Base-by-base conservation (phyloP, 1,140 invertebrate species). In the Sinella curviseta region DNA sequence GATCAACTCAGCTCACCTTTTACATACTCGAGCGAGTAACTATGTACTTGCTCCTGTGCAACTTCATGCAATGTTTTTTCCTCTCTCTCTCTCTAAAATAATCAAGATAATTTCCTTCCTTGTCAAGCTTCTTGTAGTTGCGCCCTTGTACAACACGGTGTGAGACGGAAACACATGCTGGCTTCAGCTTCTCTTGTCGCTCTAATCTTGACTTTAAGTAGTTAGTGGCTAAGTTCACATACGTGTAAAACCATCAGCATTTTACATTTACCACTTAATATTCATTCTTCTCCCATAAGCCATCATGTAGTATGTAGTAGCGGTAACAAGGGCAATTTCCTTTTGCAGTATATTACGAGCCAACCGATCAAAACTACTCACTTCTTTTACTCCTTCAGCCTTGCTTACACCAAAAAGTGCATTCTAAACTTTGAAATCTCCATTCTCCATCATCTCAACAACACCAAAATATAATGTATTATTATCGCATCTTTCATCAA, bases 81-180 rank as follows among this genome's bases (percentile, higher is more conserved):
- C 3, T n/a, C 57, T 60, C 24, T 60, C 24, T 60, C 24, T 60
- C 57, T 60, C 4, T n/a, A 60, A 60, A 12, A 60, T 60, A 60
- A 60, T 60, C 57, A 60, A 60, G 57, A 60, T 60, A 17, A 60
- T 60, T 60, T 60, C 24, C 57, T 60, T 60, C 24, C 57, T 48
- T 48, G 39, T 48, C 39, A 48, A 48, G 39, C 39, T 48, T 8
- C 14, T n/a, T 60, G 12, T 17, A n/a, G 14, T 60, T 60, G 12
- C 57, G 24, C 12, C 57, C 57, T 60, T 60, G 57, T 60, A 26
- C 57, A 12, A 26, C 57, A 60, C 57, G 14, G 57, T 60, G 14
- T 16, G 24, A 60, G 57, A 60, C 57, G 57, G 57, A 60, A 60
- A 60, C 57, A 60, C 57, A 60, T 60, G 57, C 57, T 60, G 57